Evolutionary conservation across 2,797 vertebrate genomes (phyloP).

Genomic region (Darevskia nairensis): DNA sequence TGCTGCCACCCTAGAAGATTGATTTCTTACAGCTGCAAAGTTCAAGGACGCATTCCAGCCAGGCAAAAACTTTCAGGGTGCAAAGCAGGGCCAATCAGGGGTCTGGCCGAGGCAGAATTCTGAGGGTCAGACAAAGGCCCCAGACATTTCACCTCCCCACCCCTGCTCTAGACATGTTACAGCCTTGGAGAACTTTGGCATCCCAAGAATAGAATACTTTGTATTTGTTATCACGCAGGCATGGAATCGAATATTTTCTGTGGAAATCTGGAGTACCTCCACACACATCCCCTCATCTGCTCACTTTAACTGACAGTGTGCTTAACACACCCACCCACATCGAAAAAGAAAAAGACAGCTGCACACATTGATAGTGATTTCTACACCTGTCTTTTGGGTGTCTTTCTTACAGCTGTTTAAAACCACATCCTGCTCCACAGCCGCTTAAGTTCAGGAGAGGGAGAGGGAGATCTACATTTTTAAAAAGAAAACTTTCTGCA

Average conservation of each 20-base stretch:
- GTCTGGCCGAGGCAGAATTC: background rate
- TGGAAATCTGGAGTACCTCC: background rate
- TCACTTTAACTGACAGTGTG: background rate
- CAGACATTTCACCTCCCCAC: background rate
- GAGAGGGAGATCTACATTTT: background rate
- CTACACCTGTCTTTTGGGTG: background rate
- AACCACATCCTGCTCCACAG: background rate
- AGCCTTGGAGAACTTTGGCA: background rate
- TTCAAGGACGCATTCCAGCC: too few species aligned
- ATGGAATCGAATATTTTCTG: background rate
- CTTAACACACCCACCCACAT: background rate
- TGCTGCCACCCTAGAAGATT: too few species aligned
- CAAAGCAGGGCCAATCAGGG: too few species aligned
- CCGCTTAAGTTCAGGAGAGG: background rate
- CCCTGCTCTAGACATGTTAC: background rate
- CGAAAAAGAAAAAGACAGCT: background rate
- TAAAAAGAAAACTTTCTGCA: background rate
- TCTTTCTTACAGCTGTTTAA: conserved; percentile 3
- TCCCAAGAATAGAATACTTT: background rate
- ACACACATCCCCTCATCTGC: background rate
- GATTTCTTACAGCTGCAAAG: too few species aligned
- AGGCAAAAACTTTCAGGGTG: too few species aligned
- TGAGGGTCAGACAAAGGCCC: background rate
- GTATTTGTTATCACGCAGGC: background rate
- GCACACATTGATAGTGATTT: background rate